Base-by-base conservation (phyloP, 1,140 invertebrate genomes). In the Cyclina sinensis region DNA sequence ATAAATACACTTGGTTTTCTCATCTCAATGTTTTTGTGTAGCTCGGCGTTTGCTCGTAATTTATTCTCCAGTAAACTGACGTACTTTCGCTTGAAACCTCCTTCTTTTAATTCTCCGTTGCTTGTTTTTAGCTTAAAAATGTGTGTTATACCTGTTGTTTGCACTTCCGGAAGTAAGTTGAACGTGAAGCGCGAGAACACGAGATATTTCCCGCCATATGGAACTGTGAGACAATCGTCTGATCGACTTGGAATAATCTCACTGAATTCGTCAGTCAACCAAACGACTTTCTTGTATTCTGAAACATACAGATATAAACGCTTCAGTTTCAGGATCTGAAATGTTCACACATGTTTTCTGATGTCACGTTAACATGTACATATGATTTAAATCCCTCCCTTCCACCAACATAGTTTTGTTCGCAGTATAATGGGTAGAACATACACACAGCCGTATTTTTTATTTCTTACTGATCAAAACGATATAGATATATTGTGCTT, bases 1-100 rank as follows among this genome's bases (percentile, higher is more conserved):
- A 48, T 78, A 78, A 78, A 78, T 12, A 78, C 74, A 78, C 74
- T 78, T 11, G 74, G 24, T 35, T 78, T 51, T 32, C 74, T 54
- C 12, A 51, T 37, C 21, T 78, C 74, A 2, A 14, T 12, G 18
- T 37, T 35, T 37, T 30, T 27, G n/a, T 62, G 7, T 37, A 37
- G 32, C 7, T 70, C 32, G 18, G 21, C 1, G 21, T 9, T 35
- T 37, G 32, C n/a, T 16, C 65, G 65, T 37, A 70, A 16, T 37
- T 70, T 70, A n/a, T 70, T 70, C 35, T 70, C 65, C 37, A 70
- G 37, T 37, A 70, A 16, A 37, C 65, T 70, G 37, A 70, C 65
- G 21, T 70, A 76, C 48, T 76, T 76, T 11, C 73, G 18, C 9
- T 51, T 46, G 73, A 5, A 76, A 24, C 73, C 46, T n/a, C 46